Percentiles rank a stretch among this genome's conserved stretches.
Conservation (phyloP, 2,797 vertebrate genomes). For the Leuciscus waleckii region DNA sequence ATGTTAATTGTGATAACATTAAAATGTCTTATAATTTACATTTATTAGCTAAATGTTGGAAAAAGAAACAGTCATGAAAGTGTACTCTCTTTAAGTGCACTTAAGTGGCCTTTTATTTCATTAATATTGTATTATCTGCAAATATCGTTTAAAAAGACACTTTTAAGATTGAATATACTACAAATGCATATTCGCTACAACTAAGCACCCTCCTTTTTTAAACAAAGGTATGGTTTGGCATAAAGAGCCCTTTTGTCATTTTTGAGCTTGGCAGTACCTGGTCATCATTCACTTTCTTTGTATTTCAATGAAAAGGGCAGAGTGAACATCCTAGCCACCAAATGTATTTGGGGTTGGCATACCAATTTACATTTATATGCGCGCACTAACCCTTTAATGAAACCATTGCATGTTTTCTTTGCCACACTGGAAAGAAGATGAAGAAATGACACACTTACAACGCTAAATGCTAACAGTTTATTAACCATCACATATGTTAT, state of each 20-base stretch:
- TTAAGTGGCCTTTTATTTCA: too few relatives aligned
- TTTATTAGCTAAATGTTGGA: too few relatives aligned
- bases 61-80: not conserved
- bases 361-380: not conserved
- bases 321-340: not conserved
- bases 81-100: too few relatives aligned
- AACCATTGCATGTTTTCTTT: constrained; percentile 14
- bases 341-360: not conserved
- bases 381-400: not conserved
- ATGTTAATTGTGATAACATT: too few relatives aligned
- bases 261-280: not conserved
- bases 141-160: too few relatives aligned
- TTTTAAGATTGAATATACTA: too few relatives aligned
- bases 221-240: not conserved
- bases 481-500: constrained; percentile 56
- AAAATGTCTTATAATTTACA: too few relatives aligned
- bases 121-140: too few relatives aligned
- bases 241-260: not conserved
- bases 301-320: not conserved
- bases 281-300: not conserved
- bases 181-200: not conserved
- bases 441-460: constrained; percentile 34
- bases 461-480: constrained; percentile 53
- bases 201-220: not conserved
- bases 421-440: not conserved